These are phyloP conservation scores for Drosophila punjabiensis DNA, from an alignment of 1,140 invertebrate genomes.

Conservation along the genomic window DNA sequence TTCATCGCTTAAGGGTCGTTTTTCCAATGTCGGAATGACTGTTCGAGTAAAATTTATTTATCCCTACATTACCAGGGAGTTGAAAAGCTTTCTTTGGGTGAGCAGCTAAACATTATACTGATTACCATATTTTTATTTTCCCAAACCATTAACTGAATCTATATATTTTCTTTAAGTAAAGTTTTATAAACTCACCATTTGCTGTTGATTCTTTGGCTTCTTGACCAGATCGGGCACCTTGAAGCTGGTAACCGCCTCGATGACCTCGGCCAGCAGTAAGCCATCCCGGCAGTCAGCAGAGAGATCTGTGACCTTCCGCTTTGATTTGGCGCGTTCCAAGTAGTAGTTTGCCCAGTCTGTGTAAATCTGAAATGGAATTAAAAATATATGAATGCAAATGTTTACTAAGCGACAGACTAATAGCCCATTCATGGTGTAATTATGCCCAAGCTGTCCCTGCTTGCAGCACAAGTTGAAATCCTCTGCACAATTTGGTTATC, in stretches of 20 bases:
- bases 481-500: constrained; percentile 60
- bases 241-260: constrained; percentile 96
- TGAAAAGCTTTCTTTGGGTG: background rate
- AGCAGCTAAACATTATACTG: background rate
- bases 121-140: background rate
- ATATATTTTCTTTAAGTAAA: background rate
- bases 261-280: constrained; percentile 94
- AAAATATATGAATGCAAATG: constrained; percentile 30
- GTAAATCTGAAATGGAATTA: constrained; percentile 91
- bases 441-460: constrained; percentile 58
- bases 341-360: constrained; percentile 99
- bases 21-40: background rate
- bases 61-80: background rate
- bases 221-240: constrained; percentile 95
- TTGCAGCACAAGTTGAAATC: constrained; percentile 46
- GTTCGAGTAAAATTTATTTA: constrained; percentile 26
- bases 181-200: constrained; percentile 93
- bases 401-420: constrained; percentile 44
- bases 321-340: constrained; percentile 94
- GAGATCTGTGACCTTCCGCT: constrained; percentile 93
- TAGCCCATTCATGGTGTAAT: constrained; percentile 62
- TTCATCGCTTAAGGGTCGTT: constrained; percentile 21
- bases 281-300: constrained; percentile 96
- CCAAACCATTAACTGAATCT: no score
- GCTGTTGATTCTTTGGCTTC: constrained; percentile 94